Evolutionary conservation across 2,113 vertebrate species (phyloP), one percentile per base, ranked within the genome.

Genomic region (Proteles cristata): DNA sequence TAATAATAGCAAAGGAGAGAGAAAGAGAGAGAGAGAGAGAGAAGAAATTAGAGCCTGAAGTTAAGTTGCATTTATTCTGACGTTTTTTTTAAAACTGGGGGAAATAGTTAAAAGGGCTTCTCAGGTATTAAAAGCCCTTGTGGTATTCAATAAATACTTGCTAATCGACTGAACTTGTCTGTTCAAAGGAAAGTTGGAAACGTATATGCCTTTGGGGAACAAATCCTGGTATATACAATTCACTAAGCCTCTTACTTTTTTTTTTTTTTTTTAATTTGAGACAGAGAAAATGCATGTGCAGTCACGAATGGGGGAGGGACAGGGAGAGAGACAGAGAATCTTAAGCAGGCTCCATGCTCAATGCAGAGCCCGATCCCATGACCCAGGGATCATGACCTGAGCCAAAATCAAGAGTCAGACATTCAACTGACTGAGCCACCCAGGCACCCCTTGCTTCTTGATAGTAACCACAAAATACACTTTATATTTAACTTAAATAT

Each of bases 401-500:
- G 58, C 58, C 58, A 61, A 61, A 61, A 23, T 61, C 21, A 61
- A 23, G 2, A 61, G 58, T 61, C 58, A 61, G 58, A 61, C 58
- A 61, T 7, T 61, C 58, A 61, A 61, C 58, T 2, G 21, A 23
- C 58, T 61, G 58, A 9, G 58, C 21, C 58, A 61, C 58, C 21
- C 58, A 61, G 21, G 58, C 58, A 23, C 58, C 58, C 58, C 58
- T 61, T 61, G 39, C 68, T 88, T 92, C 45, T 86, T 83, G 76
- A 77, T n/a, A 84, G 33, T 66, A 83, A 83, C 53, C 35, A 55
- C 0, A 48, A 53, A 95, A 79, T 39, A 65, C 25, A 65, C 85
- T 77, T 82, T 93, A 94, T 61, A 88, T 83, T 61, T 88, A 89
- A 96, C 45, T 65, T 84, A 96, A 96, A 91, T 91, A 94, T 66